A percentile compares a stretch with the other conserved stretches of the same genome.
phyloP scores from a whole-genome alignment of 2,113 vertebrate species.

The Phyllostomus hastatus region DNA sequence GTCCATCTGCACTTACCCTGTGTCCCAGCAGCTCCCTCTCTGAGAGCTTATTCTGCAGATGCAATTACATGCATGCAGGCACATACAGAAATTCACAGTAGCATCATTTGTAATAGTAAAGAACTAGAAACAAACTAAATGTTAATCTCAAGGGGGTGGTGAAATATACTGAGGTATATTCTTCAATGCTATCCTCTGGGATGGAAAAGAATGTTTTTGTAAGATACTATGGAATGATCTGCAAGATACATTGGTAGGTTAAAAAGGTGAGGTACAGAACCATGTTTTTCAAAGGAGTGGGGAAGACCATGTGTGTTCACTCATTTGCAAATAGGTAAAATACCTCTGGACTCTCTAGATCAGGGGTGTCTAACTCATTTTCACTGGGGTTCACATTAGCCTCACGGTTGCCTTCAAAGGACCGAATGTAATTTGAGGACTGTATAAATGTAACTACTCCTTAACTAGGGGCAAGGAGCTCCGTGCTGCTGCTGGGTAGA shows the following conservation, averaged over 20 bases:
- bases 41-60: background rate
- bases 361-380: too few species aligned
- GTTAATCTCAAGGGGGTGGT: background rate
- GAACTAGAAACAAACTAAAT: background rate
- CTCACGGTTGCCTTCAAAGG: too few species aligned
- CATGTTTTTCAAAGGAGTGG: background rate
- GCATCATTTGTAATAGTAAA: background rate
- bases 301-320: background rate
- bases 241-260: background rate
- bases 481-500: too few species aligned
- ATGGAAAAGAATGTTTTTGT: background rate
- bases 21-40: background rate
- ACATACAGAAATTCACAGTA: background rate
- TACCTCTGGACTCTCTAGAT: background rate
- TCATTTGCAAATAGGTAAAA: background rate
- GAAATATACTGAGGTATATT: background rate
- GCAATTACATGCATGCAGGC: background rate
- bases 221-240: background rate
- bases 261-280: background rate
- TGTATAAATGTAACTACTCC: too few species aligned
- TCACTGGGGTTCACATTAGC: too few species aligned
- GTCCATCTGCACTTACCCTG: background rate
- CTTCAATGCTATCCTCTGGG: background rate
- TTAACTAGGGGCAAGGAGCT: too few species aligned
- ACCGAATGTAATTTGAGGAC: too few species aligned